These are phyloP conservation scores for Echeneis naucrates DNA, from an alignment of 2,797 vertebrate genomes.

Conservation along the genomic window DNA sequence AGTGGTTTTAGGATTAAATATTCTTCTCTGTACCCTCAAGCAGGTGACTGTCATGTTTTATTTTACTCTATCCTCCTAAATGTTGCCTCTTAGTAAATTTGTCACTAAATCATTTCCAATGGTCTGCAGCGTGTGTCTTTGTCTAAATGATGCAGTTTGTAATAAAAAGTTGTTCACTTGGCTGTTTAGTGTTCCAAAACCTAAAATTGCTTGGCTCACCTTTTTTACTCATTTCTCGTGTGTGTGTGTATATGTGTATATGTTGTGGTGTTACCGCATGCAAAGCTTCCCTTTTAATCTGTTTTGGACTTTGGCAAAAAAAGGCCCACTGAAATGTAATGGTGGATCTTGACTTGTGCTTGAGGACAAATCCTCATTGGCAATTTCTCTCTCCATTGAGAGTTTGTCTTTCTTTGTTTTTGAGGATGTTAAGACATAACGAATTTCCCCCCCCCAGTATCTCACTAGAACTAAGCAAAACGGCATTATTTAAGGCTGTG, in stretches of 20 bases:
- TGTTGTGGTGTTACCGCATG: not conserved
- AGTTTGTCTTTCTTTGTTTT: not conserved
- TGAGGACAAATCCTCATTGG: not conserved
- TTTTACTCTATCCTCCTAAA: not conserved
- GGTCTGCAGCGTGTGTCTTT: not conserved
- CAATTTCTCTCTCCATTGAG: not conserved
- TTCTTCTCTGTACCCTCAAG: constrained; percentile 33
- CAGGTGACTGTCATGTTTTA: not conserved
- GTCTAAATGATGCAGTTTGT: not conserved
- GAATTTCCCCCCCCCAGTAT: not conserved
- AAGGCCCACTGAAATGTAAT: no score
- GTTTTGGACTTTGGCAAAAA: not conserved
- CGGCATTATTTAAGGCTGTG: not conserved
- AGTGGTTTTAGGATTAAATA: constrained; percentile 35
- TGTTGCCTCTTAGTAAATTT: constrained; percentile 15
- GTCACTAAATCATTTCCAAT: not conserved
- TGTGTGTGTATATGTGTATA: no score
- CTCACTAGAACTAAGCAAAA: constrained; percentile 3
- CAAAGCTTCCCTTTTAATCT: not conserved
- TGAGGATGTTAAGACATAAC: not conserved
- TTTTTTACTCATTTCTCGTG: not conserved
- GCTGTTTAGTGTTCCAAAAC: not conserved
- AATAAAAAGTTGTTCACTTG: no score
- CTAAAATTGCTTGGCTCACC: not conserved
- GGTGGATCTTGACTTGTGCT: not conserved